Evolutionary conservation across 2,888 invertebrate species (phyloP).

Genomic region (Liodrosophila aerea): DNA sequence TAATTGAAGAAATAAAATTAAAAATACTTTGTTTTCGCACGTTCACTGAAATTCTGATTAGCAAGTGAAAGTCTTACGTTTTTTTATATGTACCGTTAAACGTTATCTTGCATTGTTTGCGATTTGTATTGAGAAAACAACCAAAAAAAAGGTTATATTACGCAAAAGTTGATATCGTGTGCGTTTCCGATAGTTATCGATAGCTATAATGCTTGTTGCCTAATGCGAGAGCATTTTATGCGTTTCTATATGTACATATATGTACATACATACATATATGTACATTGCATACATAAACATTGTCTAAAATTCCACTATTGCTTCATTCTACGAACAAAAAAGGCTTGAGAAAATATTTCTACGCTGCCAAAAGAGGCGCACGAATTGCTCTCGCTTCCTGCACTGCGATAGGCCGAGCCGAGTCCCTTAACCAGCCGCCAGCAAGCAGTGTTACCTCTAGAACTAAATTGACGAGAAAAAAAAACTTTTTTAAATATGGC

Average conservation of each 20-base stretch:
- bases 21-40: slow-evolving; percentile 35
- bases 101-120: slow-evolving; percentile 37
- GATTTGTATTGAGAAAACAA: no score
- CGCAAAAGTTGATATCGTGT: no score
- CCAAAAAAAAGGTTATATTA: no score
- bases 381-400: slow-evolving; percentile 49
- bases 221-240: no score
- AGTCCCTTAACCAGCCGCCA: slow-evolving; percentile 36
- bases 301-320: slow-evolving; percentile 1
- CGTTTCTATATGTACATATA: no score
- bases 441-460: slow-evolving; percentile 33
- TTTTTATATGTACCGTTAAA: slow-evolving; percentile 32
- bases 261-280: neutral
- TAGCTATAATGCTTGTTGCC: no score
- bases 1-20: slow-evolving; percentile 58
- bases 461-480: neutral
- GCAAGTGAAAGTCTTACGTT: slow-evolving; percentile 62
- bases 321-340: slow-evolving; percentile 39
- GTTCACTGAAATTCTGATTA: slow-evolving; percentile 68
- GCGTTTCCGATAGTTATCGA: no score
- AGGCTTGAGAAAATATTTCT: slow-evolving; percentile 39
- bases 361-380: slow-evolving; percentile 37
- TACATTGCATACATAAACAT: neutral
- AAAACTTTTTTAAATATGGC: slow-evolving; percentile 47
- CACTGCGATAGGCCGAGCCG: slow-evolving; percentile 35